Base-by-base conservation (phyloP, 2,888 invertebrate genomes). In the Erpobdella octoculata region DNA sequence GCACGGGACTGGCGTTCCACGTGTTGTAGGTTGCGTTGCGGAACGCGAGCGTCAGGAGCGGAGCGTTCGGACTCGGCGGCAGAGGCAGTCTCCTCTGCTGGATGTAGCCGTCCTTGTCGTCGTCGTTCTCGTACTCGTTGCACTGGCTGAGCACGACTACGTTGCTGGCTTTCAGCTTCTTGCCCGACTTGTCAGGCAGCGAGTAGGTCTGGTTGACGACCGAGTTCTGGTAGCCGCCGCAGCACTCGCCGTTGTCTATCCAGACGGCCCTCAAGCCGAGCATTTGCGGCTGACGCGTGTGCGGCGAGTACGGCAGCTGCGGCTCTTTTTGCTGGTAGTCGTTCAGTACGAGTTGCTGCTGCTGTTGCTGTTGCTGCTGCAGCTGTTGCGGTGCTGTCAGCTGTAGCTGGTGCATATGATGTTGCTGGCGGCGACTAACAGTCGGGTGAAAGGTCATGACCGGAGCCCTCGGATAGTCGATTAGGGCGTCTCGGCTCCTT, bases 371-470 rank as follows among this genome's bases (percentile, higher is more conserved):
- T 33, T 62, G 62, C 15, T 37, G 67, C 8, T 21, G 1, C 1
- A n/a, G 21, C 4, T 18, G 67, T 37, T 41, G 38, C 62, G 62
- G 33, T 4, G 21, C 28, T 18, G 53, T 46, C 18, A 28, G 25
- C 9, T 65, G 36, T 5, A 37, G 65, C 8, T 28, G 18, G 12
- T 15, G 46, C 46, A n/a, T 15, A n/a, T 41, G 46, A 15, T 41
- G 46, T 41, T 41, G 46, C 46, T 41, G 46, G n/a, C 35, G 31
- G 9, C 48, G 35, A 12, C 15, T 35, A 33, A 69, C 33, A 15
- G 69, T 35, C 31, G 69, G 69, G 37, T 69, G 69, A 35, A 69
- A 69, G 28, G 69, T 69, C 69, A 69, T 58, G 15, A 69, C 69
- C 21, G 69, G 69, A 15, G 69, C 69, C 37, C 58, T 38, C 28